phyloP scores from a whole-genome alignment of 2,113 vertebrate genomes.

The Colinus virginianus region DNA sequence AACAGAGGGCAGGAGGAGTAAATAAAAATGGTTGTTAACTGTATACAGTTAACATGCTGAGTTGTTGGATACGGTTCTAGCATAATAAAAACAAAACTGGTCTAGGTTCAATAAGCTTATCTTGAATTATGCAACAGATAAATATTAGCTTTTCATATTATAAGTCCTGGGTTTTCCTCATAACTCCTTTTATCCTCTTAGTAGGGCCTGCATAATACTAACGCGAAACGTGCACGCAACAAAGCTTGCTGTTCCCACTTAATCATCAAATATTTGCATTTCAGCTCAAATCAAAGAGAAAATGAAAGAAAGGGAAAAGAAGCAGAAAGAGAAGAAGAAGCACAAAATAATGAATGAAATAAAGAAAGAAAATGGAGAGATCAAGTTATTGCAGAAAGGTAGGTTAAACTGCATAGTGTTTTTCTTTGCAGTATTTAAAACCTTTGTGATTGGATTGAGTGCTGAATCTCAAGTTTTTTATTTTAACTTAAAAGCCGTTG shows the following conservation, averaged over 20 bases:
- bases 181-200: constrained; percentile 26
- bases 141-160: constrained; percentile 39
- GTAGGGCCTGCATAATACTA: not conserved
- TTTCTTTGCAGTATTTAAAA: not conserved
- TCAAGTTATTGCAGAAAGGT: constrained; percentile 93
- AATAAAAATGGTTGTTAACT: not conserved
- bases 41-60: not conserved
- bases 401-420: constrained; percentile 12
- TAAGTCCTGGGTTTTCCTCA: constrained; percentile 37
- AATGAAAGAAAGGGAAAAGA: constrained; percentile 88
- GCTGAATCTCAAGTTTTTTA: not conserved
- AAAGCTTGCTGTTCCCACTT: not conserved
- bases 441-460: not conserved
- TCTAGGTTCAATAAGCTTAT: not conserved
- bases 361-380: constrained; percentile 95
- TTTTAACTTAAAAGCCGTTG: not conserved
- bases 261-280: constrained; percentile 63
- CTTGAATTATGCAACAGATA: constrained; percentile 8
- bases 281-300: constrained; percentile 90
- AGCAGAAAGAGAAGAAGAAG: constrained; percentile 90
- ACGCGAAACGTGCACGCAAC: not conserved
- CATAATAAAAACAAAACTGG: not conserved
- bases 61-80: not conserved
- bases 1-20: not conserved
- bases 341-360: constrained; percentile 92